Conservation (phyloP, 1,140 invertebrate species). For the Bombyx mori region DNA sequence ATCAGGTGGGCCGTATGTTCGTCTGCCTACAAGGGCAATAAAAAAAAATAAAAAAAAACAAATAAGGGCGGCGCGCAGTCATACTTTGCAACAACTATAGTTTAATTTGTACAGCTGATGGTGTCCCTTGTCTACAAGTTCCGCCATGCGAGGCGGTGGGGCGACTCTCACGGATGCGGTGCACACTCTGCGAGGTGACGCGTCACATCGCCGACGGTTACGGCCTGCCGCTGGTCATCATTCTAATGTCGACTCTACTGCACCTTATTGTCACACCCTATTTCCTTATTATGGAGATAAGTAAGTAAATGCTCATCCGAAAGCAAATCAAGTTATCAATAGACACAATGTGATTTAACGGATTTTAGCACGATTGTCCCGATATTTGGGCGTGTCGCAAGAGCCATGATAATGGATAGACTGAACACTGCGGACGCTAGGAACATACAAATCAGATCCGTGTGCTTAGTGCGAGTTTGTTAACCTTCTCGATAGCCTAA, state of each 20-base stretch:
- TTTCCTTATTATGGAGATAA: conserved; percentile 77
- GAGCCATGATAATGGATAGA: too few relatives aligned
- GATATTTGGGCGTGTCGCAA: neutral
- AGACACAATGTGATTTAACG: conserved; percentile 77
- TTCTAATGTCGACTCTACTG: conserved; percentile 77
- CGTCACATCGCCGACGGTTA: conserved; percentile 62
- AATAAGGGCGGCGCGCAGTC: too few relatives aligned
- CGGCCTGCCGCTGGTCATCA: conserved; percentile 73
- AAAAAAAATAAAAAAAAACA: too few relatives aligned
- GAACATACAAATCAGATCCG: too few relatives aligned
- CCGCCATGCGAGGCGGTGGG: conserved; percentile 53
- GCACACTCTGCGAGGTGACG: conserved; percentile 53
- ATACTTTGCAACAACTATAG: too few relatives aligned
- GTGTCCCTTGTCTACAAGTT: conserved; percentile 39
- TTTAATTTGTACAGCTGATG: conserved; percentile 26
- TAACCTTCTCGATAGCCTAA: too few relatives aligned
- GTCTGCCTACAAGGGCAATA: too few relatives aligned
- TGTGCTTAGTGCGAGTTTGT: too few relatives aligned
- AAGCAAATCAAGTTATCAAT: neutral
- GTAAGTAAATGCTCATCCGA: conserved; percentile 30
- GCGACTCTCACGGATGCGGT: conserved; percentile 49
- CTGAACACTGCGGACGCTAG: too few relatives aligned
- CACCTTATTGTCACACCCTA: conserved; percentile 81
- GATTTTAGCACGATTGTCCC: neutral
- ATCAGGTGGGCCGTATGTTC: too few relatives aligned